phyloP scores from a whole-genome alignment of 2,888 invertebrate genomes.

The Philhelius pedissequus region DNA sequence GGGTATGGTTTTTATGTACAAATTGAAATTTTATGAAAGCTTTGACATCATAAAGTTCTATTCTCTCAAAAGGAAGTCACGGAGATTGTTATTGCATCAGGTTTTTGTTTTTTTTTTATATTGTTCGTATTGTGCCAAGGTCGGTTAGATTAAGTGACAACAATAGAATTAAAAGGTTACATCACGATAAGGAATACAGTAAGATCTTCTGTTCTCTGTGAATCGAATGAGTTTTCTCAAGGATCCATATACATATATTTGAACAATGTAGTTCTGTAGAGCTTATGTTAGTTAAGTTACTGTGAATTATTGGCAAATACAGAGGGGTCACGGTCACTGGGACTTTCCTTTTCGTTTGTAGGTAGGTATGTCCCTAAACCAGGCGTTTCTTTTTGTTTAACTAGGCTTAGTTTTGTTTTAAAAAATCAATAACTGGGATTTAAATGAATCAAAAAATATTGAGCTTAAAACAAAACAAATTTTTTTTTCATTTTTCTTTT shows the following conservation, averaged over 20 bases:
- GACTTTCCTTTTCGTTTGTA: too few relatives aligned
- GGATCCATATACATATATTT: neutral
- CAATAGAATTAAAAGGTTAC: slow-evolving; percentile 36
- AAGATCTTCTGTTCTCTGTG: neutral
- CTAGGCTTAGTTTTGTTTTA: too few relatives aligned
- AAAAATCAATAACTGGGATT: too few relatives aligned
- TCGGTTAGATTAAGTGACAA: slow-evolving; percentile 26
- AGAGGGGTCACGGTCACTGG: too few relatives aligned
- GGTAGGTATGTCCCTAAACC: too few relatives aligned
- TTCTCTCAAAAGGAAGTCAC: slow-evolving; percentile 35
- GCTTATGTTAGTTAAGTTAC: too few relatives aligned
- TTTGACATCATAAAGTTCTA: slow-evolving; percentile 16
- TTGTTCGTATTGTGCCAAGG: slow-evolving; percentile 46
- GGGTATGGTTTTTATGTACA: neutral
- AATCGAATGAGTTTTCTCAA: neutral
- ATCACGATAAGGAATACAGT: neutral
- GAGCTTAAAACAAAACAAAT: too few relatives aligned
- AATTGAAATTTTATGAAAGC: neutral
- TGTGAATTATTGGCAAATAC: too few relatives aligned
- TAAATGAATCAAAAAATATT: too few relatives aligned
- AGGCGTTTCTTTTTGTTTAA: too few relatives aligned
- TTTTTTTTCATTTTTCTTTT: too few relatives aligned
- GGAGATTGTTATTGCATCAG: slow-evolving; percentile 40
- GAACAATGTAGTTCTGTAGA: too few relatives aligned
- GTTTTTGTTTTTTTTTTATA: neutral